phyloP scores from a whole-genome alignment of 2,113 vertebrate genomes.

The Dipodomys stephensi region DNA sequence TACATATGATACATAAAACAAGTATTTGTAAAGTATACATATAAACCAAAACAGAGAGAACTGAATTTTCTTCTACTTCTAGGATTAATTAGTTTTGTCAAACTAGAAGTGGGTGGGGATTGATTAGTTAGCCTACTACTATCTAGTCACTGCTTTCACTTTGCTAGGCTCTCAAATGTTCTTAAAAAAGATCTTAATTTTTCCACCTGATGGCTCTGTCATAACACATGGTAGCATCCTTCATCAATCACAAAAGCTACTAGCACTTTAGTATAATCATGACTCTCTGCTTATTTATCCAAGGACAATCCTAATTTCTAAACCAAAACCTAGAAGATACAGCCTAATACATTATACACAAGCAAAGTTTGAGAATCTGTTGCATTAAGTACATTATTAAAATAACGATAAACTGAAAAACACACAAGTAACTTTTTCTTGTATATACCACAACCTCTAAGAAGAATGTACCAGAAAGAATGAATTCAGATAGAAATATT shows the following conservation, averaged over 20 bases:
- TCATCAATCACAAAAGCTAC: background rate
- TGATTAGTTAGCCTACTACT: background rate
- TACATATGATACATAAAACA: background rate
- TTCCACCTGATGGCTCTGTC: background rate
- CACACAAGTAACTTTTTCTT: conserved; percentile 12
- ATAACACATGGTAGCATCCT: background rate
- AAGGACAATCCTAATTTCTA: conserved; percentile 30
- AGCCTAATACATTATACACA: background rate
- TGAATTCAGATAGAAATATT: background rate
- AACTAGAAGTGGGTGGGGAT: background rate
- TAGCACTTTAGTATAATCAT: background rate
- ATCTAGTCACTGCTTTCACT: background rate
- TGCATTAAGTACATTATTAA: background rate
- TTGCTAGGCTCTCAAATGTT: background rate
- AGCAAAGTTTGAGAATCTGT: background rate
- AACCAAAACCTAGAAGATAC: background rate
- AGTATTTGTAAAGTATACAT: background rate
- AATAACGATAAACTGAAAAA: conserved; percentile 4
- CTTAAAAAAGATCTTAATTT: background rate
- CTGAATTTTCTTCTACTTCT: background rate
- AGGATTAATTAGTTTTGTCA: background rate
- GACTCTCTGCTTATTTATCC: background rate
- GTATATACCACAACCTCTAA: background rate
- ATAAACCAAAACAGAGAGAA: background rate
- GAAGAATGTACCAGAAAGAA: conserved; percentile 10